Evolutionary conservation across 2,113 vertebrate genomes (phyloP).

Genomic region (Melospiza georgiana): DNA sequence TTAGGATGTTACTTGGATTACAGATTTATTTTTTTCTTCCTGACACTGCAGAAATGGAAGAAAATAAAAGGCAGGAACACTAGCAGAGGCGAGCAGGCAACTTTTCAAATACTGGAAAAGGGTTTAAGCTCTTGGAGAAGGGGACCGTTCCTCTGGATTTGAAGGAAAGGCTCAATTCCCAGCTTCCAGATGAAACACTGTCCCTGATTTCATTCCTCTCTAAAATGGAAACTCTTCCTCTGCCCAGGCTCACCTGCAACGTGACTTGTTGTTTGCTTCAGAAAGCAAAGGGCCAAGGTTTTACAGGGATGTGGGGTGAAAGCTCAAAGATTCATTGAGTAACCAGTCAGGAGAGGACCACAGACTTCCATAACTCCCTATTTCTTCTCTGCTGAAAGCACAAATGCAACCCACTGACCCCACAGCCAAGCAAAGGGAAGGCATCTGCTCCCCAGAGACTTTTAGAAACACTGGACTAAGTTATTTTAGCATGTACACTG

Average conservation of each 20-base stretch:
- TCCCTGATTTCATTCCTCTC: background rate
- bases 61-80: constrained; percentile 29
- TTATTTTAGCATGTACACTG: fast-evolving
- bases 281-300: background rate
- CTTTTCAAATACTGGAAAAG: constrained; percentile 9
- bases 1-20: constrained; percentile 69
- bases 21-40: constrained; percentile 58
- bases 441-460: background rate
- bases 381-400: background rate
- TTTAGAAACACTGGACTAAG: background rate
- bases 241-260: background rate
- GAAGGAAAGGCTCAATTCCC: background rate
- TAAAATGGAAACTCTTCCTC: background rate
- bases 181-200: background rate
- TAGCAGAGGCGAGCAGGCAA: background rate
- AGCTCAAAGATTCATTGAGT: background rate
- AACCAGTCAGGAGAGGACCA: background rate
- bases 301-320: background rate
- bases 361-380: background rate
- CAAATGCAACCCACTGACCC: background rate
- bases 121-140: background rate
- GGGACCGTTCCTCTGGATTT: background rate
- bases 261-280: background rate
- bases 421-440: background rate
- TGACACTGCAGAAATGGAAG: constrained; percentile 55